Percentiles rank a stretch among this genome's conserved stretches.
These are phyloP conservation scores for Chiloscyllium plagiosum DNA, from an alignment of 2,113 vertebrate genomes.

Conservation along the genomic window DNA sequence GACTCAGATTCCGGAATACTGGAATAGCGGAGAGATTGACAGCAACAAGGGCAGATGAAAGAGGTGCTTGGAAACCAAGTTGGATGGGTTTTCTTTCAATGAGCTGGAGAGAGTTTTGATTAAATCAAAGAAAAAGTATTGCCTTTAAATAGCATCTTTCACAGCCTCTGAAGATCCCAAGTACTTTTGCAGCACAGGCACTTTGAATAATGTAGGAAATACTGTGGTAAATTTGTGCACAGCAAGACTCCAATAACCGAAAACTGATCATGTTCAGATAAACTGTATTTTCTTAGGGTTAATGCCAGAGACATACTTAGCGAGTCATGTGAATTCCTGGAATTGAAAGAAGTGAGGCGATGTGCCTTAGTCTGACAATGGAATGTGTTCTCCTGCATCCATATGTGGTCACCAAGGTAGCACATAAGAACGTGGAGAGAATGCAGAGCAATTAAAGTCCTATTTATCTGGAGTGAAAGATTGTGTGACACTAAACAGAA, in stretches of 20 bases:
- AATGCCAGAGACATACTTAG: background rate
- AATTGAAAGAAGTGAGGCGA: background rate
- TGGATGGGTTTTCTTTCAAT: background rate
- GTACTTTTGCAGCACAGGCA: background rate
- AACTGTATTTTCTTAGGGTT: background rate
- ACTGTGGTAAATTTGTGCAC: background rate
- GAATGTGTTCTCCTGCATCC: background rate
- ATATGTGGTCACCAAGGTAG: background rate
- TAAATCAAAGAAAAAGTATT: background rate
- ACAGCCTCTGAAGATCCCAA: background rate
- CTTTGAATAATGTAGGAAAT: background rate
- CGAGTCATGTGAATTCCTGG: background rate
- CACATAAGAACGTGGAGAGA: background rate
- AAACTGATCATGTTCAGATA: background rate
- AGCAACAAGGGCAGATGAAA: no score
- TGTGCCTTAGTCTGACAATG: background rate
- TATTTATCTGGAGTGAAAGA: background rate
- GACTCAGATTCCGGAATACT: background rate
- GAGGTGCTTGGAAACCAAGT: background rate
- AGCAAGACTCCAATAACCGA: background rate
- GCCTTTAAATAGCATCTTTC: background rate
- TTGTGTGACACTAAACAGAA: background rate
- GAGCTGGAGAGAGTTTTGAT: background rate
- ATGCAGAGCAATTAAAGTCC: background rate
- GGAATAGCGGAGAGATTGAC: background rate